Conservation (phyloP, 1,140 invertebrate genomes). For the Hylaeus anthracinus region DNA sequence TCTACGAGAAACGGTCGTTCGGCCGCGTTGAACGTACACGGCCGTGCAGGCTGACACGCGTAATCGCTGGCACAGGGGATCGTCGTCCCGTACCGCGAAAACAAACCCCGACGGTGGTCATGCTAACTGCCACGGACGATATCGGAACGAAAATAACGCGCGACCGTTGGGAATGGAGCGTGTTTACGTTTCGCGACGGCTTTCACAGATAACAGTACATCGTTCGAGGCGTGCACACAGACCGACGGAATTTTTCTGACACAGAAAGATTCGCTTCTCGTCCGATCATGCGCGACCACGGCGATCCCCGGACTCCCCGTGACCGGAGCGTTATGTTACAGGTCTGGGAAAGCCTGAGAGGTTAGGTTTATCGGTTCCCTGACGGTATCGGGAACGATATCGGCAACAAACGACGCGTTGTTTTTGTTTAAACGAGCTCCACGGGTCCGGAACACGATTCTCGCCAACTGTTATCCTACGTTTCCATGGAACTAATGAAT, state of each 20-base stretch:
- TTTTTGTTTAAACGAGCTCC: slow-evolving; percentile 23
- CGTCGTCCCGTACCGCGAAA: slow-evolving; percentile 33
- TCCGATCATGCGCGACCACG: slow-evolving; percentile 41
- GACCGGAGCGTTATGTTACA: not conserved
- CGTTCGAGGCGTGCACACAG: slow-evolving; percentile 35
- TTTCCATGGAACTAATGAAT: slow-evolving; percentile 44
- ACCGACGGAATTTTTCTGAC: slow-evolving; percentile 24
- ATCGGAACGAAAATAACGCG: slow-evolving; percentile 12
- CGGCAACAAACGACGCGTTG: not conserved
- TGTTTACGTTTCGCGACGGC: slow-evolving; percentile 29
- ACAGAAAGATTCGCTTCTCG: slow-evolving; percentile 6
- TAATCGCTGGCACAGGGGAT: slow-evolving; percentile 1
- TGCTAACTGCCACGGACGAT: not conserved
- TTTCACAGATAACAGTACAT: slow-evolving; percentile 34
- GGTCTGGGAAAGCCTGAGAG: not conserved
- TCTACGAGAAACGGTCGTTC: not conserved
- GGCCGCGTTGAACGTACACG: slow-evolving; percentile 20
- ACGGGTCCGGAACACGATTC: not conserved
- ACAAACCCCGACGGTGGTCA: slow-evolving; percentile 33
- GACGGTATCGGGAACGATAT: no score
- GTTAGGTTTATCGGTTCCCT: slow-evolving; percentile 15
- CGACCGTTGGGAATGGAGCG: not conserved
- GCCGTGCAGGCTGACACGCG: not conserved
- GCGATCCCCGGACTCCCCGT: slow-evolving; percentile 3
- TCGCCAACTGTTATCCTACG: slow-evolving; percentile 30